Base-by-base conservation (phyloP, 2,888 invertebrate species). In the Trissolcus brochymenae region DNA sequence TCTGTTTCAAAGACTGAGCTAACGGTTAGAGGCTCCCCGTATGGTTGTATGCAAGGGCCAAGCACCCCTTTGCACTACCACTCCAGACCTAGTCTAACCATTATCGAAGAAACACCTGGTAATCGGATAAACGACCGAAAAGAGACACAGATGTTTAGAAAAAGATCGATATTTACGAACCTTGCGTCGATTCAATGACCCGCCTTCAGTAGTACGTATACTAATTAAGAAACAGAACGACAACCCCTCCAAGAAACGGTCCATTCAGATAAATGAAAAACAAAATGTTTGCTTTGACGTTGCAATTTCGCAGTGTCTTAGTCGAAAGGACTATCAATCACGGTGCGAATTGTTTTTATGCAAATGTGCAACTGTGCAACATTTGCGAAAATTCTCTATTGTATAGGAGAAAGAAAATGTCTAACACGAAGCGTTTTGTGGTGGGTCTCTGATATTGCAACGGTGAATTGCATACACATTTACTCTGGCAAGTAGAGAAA, bases 61-160 rank as follows among this genome's bases (percentile, higher is more conserved):
- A n/a, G 46, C 71, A 71, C 71, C 76, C 53, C 71, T 76, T 76
- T 56, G 66, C 62, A 57, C 56, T 68, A 40, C 56, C 64, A 19
- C 54, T 82, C 82, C 82, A 82, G 85, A 83, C 83, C 84, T 83
- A 82, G 81, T 83, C 79, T 77, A 76, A 73, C 76, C 80, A 81
- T 80, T 82, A 84, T 85, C 84, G 82, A 79, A 80, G 81, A 84
- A 83, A 85, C 87, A 88, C 87, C 88, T 88, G 88, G 88, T 86
- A 85, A 85, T 85, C 84, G 84, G 54, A 86, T 86, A 86, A 80
- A 79, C 77, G 72, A 49, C 40, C 43, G 53, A 41, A 57, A 14
- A 57, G 57, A 68, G 49, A 51, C 65, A 61, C 71, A 76, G 65
- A 71, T 76, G 76, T 66, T 71, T 60, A 70, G 59, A 75, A 65